These are phyloP conservation scores for Theonella swinhoei DNA, from an alignment of 37 sponge, comb jelly and placozoan genomes.

Conservation along the genomic window DNA sequence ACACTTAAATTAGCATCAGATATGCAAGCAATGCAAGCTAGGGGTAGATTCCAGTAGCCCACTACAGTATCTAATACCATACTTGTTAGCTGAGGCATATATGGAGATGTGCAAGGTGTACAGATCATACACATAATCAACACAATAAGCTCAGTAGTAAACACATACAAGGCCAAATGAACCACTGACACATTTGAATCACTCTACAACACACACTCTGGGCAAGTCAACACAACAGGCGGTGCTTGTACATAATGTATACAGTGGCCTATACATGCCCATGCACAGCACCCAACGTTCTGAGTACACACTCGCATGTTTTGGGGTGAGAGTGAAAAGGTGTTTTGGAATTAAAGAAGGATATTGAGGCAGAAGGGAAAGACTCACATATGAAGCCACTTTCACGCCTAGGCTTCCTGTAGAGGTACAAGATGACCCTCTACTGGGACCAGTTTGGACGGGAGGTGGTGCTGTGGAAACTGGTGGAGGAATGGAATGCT, in stretches of 20 bases:
- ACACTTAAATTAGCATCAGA: conserved; percentile 3
- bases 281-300: background rate
- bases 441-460: background rate
- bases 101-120: background rate
- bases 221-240: background rate
- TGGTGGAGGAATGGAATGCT: conserved; percentile 19
- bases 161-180: background rate
- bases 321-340: background rate
- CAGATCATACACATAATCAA: background rate
- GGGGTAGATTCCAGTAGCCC: background rate
- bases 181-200: background rate
- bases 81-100: background rate
- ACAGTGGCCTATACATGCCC: background rate
- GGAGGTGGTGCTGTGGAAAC: background rate
- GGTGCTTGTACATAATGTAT: background rate
- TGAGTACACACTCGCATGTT: no score
- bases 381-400: conserved; percentile 54
- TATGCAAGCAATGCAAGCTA: background rate
- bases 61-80: background rate
- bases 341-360: background rate
- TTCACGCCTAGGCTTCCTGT: conserved; percentile 34
- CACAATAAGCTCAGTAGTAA: no score
- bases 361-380: background rate
- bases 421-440: conserved; percentile 4
- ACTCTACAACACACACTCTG: background rate